phyloP scores from a whole-genome alignment of 2,888 invertebrate genomes.

The Steinernema carpocapsae region DNA sequence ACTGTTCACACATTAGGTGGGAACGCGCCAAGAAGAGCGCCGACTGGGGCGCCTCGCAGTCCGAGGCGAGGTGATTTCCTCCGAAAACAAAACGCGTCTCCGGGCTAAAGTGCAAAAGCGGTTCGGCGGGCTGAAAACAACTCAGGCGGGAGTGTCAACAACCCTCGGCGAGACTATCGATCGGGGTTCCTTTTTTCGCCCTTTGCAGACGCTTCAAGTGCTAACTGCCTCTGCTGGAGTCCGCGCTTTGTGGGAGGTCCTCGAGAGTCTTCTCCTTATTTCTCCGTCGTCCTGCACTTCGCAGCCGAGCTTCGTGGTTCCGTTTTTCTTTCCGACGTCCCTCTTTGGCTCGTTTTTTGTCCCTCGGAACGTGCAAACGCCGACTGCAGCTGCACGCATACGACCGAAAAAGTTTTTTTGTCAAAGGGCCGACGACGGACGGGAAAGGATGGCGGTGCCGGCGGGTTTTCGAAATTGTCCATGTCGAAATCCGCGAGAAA shows the following conservation, averaged over 20 bases:
- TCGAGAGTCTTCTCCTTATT: neutral
- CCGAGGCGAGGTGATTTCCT: too few relatives aligned
- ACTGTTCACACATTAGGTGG: too few relatives aligned
- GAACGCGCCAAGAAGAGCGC: too few relatives aligned
- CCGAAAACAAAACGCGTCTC: neutral
- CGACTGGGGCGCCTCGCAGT: too few relatives aligned
- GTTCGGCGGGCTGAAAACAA: neutral
- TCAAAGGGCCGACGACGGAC: neutral
- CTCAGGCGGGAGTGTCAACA: neutral
- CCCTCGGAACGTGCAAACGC: neutral
- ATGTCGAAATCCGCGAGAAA: neutral
- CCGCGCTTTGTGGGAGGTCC: neutral
- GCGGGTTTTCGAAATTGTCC: slow-evolving; percentile 15
- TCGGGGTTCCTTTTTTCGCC: neutral
- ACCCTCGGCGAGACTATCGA: neutral
- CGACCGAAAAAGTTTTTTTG: neutral
- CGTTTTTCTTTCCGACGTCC: neutral
- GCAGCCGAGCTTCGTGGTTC: neutral
- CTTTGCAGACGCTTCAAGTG: neutral
- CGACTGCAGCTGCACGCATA: slow-evolving; percentile 21
- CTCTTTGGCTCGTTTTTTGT: slow-evolving; percentile 4
- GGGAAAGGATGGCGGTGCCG: slow-evolving; percentile 10
- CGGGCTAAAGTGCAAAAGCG: neutral
- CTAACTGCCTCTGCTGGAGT: neutral
- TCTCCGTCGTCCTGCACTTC: neutral